These are phyloP conservation scores for Hanleya hanleyi DNA, from an alignment of 2,888 invertebrate genomes.

Conservation along the genomic window DNA sequence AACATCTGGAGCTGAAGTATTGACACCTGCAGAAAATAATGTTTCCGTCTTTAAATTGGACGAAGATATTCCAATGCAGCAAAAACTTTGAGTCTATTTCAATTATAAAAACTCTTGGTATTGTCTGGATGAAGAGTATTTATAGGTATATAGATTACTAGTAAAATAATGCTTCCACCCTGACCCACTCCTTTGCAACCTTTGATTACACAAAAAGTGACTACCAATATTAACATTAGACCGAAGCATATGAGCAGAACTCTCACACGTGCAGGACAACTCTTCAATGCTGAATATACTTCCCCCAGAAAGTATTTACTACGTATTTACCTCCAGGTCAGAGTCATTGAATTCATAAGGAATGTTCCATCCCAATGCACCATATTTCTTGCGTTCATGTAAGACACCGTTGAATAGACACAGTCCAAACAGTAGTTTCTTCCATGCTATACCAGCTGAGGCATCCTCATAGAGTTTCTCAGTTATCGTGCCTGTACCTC, in stretches of 20 bases:
- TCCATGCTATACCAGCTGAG: slow-evolving; percentile 54
- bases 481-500: slow-evolving; percentile 65
- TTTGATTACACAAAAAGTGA: no score
- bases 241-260: no score
- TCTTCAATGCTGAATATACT: no score
- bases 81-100: no score
- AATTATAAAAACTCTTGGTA: not conserved
- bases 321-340: slow-evolving; percentile 73
- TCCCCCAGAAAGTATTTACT: no score
- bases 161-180: no score
- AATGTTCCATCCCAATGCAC: slow-evolving; percentile 73
- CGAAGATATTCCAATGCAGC: not conserved
- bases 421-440: slow-evolving; percentile 68
- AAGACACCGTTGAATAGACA: slow-evolving; percentile 73
- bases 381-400: slow-evolving; percentile 72
- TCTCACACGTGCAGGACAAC: no score
- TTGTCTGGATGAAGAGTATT: no score
- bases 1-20: slow-evolving; percentile 69
- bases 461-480: slow-evolving; percentile 64
- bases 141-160: no score
- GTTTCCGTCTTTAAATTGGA: no score
- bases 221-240: no score
- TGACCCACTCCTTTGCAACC: no score
- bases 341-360: slow-evolving; percentile 73
- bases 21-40: slow-evolving; percentile 63